phyloP scores from a whole-genome alignment of 1,140 invertebrate species.

The Stenopsyche tienmushanensis region DNA sequence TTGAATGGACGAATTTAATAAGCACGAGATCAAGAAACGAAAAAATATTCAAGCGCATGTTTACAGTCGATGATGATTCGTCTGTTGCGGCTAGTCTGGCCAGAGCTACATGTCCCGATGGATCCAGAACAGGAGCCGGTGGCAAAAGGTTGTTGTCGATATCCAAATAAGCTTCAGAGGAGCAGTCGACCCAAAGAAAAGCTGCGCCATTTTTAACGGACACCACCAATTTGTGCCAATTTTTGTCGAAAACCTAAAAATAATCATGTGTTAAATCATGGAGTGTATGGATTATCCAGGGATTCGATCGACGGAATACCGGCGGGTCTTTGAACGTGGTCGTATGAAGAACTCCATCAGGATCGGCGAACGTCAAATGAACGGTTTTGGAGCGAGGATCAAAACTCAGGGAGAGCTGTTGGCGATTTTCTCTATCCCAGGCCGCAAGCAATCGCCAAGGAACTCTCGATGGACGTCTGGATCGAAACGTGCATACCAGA shows the following conservation, averaged over 20 bases:
- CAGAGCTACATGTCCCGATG: constrained; percentile 23
- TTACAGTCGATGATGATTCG: constrained; percentile 16
- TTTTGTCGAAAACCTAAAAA: constrained; percentile 67
- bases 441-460: constrained; percentile 74
- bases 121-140: constrained; percentile 33
- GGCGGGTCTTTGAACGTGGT: constrained; percentile 31
- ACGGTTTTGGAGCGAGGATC: constrained; percentile 63
- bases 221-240: constrained; percentile 79
- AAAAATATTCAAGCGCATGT: no score
- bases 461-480: constrained; percentile 49
- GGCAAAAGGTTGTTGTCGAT: constrained; percentile 8
- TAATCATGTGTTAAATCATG: background rate
- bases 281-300: no score
- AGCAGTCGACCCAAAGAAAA: constrained; percentile 72
- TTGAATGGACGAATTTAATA: no score
- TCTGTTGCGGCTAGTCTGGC: constrained; percentile 6
- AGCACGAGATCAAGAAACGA: no score
- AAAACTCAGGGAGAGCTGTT: constrained; percentile 70
- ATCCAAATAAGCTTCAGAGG: constrained; percentile 45
- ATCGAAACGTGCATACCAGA: constrained; percentile 66
- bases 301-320: no score
- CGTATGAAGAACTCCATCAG: constrained; percentile 22
- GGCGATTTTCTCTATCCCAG: constrained; percentile 50
- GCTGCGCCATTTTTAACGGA: constrained; percentile 65
- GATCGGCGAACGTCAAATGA: constrained; percentile 59